A percentile compares a stretch with the other conserved stretches of the same genome.
phyloP scores from a whole-genome alignment of 2,113 vertebrate species.

The Phrynocephalus versicolor region DNA sequence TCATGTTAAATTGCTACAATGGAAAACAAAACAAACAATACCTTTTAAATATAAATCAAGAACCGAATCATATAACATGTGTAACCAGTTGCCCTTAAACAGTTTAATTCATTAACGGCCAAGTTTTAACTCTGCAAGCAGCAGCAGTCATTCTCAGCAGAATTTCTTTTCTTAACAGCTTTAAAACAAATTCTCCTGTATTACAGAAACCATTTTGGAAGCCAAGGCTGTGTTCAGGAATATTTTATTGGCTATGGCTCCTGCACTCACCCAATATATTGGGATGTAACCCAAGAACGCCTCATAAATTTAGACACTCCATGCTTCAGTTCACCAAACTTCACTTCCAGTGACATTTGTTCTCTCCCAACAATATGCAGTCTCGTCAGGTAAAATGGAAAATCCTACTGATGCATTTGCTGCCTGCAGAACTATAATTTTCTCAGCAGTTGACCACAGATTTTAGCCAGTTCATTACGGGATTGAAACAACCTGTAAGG shows the following conservation, averaged over 20 bases:
- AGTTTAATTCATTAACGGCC: neutral
- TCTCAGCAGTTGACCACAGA: conserved; percentile 53
- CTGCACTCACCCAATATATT: conserved; percentile 6
- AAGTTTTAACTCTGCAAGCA: neutral
- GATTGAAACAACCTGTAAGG: conserved; percentile 16
- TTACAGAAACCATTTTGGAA: conserved; percentile 15
- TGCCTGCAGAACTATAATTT: conserved; percentile 52
- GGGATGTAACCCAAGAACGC: neutral
- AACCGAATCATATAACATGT: rapidly evolving
- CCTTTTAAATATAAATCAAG: neutral
- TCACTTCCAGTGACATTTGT: conserved; percentile 5
- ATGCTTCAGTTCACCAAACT: neutral
- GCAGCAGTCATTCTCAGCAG: neutral
- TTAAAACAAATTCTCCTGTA: neutral
- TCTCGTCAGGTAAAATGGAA: conserved; percentile 47
- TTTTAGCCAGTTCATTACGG: conserved; percentile 20
- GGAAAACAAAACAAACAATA: neutral
- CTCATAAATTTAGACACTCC: neutral
- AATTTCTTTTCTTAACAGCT: conserved; percentile 10
- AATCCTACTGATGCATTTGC: conserved; percentile 57
- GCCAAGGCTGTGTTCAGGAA: conserved; percentile 12
- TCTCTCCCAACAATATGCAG: conserved; percentile 23
- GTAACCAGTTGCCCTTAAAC: neutral
- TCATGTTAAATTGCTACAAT: neutral
- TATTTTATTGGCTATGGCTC: conserved; percentile 31